phyloP scores from a whole-genome alignment of 2,888 invertebrate genomes.

The Lydus trimaculatus region DNA sequence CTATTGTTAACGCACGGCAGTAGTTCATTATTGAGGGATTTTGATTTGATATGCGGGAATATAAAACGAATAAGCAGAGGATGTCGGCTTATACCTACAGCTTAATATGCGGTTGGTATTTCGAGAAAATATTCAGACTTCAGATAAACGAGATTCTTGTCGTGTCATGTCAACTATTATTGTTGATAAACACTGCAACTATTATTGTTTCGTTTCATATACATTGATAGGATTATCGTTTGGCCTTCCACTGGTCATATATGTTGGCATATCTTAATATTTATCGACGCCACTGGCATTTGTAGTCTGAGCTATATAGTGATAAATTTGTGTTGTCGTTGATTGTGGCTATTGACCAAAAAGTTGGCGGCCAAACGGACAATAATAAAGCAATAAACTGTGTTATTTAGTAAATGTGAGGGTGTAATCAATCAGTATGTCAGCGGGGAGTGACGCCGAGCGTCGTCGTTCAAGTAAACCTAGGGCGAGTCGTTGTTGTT shows the following conservation, averaged over 20 bases:
- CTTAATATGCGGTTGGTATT: neutral
- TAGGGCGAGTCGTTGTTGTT: constrained; percentile 48
- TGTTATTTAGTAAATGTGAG: constrained; percentile 59
- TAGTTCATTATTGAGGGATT: constrained; percentile 26
- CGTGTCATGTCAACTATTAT: too few species aligned
- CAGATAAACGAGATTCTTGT: neutral
- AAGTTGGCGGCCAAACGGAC: constrained; percentile 33
- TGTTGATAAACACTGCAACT: too few species aligned
- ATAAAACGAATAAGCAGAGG: neutral
- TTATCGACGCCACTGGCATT: constrained; percentile 3
- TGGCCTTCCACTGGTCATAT: neutral
- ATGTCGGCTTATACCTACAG: neutral
- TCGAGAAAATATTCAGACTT: neutral
- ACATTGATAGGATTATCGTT: neutral
- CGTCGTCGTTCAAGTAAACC: constrained; percentile 44
- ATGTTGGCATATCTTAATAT: neutral
- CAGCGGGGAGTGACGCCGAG: constrained; percentile 57
- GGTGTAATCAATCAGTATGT: constrained; percentile 59
- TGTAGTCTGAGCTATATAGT: neutral
- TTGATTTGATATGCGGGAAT: constrained; percentile 4
- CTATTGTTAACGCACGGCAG: constrained; percentile 27
- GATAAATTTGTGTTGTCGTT: constrained; percentile 1
- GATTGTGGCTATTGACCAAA: constrained; percentile 13
- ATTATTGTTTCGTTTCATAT: too few species aligned
- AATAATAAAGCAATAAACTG: constrained; percentile 59